Evolutionary conservation across 2,113 vertebrate species (phyloP), one percentile per base, ranked within the genome.

Genomic region (Siphamia tubifer): DNA sequence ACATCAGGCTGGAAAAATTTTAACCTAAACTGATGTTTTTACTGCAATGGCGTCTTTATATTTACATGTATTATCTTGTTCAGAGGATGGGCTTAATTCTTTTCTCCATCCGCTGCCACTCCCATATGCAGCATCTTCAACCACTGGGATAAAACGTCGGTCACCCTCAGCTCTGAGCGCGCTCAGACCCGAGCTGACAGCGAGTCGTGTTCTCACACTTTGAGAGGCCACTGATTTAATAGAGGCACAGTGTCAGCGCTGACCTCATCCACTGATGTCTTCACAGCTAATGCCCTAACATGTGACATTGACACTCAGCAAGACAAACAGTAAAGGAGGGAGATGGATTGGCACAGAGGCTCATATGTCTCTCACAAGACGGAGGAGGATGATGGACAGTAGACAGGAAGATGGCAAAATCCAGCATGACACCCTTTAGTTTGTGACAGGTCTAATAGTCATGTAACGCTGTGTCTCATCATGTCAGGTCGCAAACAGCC

Each of bases 221-320:
- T 74, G 43, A 67, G 79, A 79, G 81, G 77, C 74, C 74, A 32
- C 81, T 67, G 79, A 85, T 89, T 87, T 87, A 89, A 87, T 83
- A 63, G 87, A 70, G 85, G 68, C 65, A 12, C 67, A 0, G 56
- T 68, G 85, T 81, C 66, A 31, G 51, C 32, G 32, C 56, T 84
- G 87, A 87, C 87, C 87, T 87, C 85, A 79, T 76, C 77, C 67
- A 2, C 65, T 73, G 73, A 84, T 84, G 83, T 77, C 79, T 81
- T 84, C 81, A 81, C 83, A 70, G 79, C 74, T 84, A 65, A 84
- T 70, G 79, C 79, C 65, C 66, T 16, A 66, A 89, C 87, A 78
- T 82, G 83, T 79, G 83, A 81, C 83, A 65, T 3, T 66, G 79
- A 87, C 83, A 82, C 73, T 43, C 69, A 9, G 69, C 68, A 67